Conservation (phyloP, 2,888 invertebrate genomes). For the Timema cristinae region DNA sequence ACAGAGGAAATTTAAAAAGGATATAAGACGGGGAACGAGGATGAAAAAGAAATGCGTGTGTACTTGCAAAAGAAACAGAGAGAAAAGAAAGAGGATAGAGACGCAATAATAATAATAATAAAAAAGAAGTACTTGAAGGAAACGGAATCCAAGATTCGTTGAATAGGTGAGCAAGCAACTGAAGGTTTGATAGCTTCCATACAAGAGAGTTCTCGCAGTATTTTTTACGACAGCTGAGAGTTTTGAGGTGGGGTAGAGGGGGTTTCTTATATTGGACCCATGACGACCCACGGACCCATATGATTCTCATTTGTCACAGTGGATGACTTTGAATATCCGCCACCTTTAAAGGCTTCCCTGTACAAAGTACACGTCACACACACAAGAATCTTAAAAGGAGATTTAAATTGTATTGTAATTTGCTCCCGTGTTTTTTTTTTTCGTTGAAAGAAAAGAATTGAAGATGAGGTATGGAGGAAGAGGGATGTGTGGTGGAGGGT, state of each 20-base stretch:
- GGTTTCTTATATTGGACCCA: neutral
- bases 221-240: too few species aligned
- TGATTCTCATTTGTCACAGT: conserved; percentile 5
- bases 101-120: too few species aligned
- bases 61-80: neutral
- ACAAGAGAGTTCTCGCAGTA: too few species aligned
- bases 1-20: neutral
- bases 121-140: too few species aligned
- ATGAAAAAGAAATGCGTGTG: neutral
- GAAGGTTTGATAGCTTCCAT: too few species aligned
- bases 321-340: conserved; percentile 1
- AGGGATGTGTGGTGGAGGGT: too few species aligned
- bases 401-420: conserved; percentile 15
- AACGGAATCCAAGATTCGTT: neutral
- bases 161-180: neutral
- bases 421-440: neutral
- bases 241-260: neutral
- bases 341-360: neutral
- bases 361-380: neutral
- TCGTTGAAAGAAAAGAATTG: too few species aligned
- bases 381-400: neutral
- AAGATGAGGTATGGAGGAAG: too few species aligned
- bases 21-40: neutral
- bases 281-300: conserved; percentile 9
- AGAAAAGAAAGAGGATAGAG: too few species aligned